These are phyloP conservation scores for Lepilemur septentrionalis DNA, from an alignment of 2,797 vertebrate genomes.

Conservation along the genomic window DNA sequence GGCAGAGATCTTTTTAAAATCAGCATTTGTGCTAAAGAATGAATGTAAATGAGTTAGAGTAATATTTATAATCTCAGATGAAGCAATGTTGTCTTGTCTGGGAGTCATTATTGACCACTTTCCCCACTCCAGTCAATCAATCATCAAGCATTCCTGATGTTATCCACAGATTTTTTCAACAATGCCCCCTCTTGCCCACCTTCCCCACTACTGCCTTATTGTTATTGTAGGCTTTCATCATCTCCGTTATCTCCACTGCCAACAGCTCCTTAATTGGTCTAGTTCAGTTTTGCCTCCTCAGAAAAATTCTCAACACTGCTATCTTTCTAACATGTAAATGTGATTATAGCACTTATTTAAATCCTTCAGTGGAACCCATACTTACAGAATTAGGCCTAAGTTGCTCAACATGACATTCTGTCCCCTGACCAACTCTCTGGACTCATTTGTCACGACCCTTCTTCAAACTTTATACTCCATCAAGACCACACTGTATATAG, in stretches of 20 bases:
- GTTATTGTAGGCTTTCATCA: not conserved
- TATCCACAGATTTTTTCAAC: not conserved
- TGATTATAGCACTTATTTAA: not conserved
- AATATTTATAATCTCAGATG: not conserved
- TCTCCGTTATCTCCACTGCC: not conserved
- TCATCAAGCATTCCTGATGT: not conserved
- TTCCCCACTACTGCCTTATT: not conserved
- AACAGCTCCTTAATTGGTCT: not conserved
- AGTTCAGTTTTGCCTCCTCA: slow-evolving; percentile 9
- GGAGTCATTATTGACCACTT: not conserved
- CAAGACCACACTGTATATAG: not conserved
- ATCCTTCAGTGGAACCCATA: not conserved
- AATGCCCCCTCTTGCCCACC: not conserved
- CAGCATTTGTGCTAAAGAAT: not conserved
- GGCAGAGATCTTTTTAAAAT: not conserved
- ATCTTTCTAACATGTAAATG: slow-evolving; percentile 33
- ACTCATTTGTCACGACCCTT: not conserved
- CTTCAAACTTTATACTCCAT: not conserved
- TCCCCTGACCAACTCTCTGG: not conserved
- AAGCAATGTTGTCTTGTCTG: not conserved
- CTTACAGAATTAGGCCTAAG: not conserved
- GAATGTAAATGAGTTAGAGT: not conserved
- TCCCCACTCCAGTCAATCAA: not conserved
- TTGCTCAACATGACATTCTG: not conserved
- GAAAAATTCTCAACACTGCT: not conserved